Percentiles rank a stretch among this genome's conserved stretches.
Conservation (phyloP, 2,888 invertebrate species). For the Anarsia innoxiella region DNA sequence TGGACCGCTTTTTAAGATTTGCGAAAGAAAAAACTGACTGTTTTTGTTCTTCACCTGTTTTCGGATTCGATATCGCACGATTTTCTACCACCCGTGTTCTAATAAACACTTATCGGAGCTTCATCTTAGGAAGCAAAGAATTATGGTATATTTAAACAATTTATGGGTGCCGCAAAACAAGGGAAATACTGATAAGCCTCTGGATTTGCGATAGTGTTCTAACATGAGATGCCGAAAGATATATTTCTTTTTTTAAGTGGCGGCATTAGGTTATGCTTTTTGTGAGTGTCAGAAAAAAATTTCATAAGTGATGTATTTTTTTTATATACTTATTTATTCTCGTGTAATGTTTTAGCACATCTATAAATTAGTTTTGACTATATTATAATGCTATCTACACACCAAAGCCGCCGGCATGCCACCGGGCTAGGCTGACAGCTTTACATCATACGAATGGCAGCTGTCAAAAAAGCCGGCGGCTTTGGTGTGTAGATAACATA, state of each 20-base stretch:
- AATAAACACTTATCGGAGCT: conserved; percentile 60
- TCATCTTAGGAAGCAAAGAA: conserved; percentile 65
- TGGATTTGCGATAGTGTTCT: conserved; percentile 53
- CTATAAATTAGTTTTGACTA: background rate
- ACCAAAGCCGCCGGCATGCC: no score
- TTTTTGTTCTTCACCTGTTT: conserved; percentile 52
- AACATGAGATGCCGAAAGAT: conserved; percentile 16
- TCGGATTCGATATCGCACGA: conserved; percentile 48
- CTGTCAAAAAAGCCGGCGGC: no score
- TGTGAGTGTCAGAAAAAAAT: no score
- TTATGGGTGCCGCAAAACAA: conserved; percentile 64
- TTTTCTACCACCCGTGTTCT: conserved; percentile 63
- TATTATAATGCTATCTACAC: no score
- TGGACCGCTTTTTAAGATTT: conserved; percentile 48
- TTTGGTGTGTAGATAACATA: background rate
- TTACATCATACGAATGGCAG: no score
- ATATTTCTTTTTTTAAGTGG: conserved; percentile 10
- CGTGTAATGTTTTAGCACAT: no score
- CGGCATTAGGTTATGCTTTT: no score
- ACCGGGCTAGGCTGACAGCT: no score
- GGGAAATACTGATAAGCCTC: conserved; percentile 56
- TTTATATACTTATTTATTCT: no score
- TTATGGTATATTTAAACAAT: conserved; percentile 70
- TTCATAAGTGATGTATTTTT: no score
- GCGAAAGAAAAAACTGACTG: conserved; percentile 38